Evolutionary conservation across 2,888 invertebrate species (phyloP).

Genomic region (Eupithecia dodoneata): DNA sequence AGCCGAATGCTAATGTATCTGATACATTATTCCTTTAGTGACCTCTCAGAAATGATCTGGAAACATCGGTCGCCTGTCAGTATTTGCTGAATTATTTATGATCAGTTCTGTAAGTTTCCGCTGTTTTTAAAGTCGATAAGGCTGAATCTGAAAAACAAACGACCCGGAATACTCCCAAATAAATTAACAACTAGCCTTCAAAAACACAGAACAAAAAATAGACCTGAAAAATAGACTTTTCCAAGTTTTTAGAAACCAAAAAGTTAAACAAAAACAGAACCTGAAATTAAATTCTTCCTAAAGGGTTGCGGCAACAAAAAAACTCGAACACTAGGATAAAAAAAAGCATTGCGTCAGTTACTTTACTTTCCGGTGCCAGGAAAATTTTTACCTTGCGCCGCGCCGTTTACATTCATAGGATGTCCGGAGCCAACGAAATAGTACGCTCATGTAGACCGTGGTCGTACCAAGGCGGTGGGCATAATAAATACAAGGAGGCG

Average conservation of each 20-base stretch:
- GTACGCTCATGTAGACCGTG: slow-evolving; percentile 24
- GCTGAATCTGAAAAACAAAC: slow-evolving; percentile 4
- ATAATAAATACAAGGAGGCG: background rate
- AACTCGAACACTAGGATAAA: slow-evolving; percentile 16
- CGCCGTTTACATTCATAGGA: slow-evolving; percentile 21
- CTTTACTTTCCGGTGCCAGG: no score
- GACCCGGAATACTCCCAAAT: background rate
- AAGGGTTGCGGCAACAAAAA: background rate
- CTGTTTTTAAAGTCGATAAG: slow-evolving; percentile 28
- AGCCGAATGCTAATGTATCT: slow-evolving; percentile 66
- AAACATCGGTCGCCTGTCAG: slow-evolving; percentile 47
- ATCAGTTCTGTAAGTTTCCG: slow-evolving; percentile 37
- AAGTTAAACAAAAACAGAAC: background rate
- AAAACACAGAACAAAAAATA: background rate
- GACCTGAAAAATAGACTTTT: background rate
- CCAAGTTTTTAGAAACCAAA: background rate
- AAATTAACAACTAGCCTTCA: background rate
- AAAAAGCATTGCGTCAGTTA: background rate
- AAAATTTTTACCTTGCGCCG: slow-evolving; percentile 9
- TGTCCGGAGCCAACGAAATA: slow-evolving; percentile 25
- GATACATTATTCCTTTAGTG: slow-evolving; percentile 58
- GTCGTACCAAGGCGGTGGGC: slow-evolving; percentile 18
- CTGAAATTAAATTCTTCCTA: background rate
- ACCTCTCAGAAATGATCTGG: slow-evolving; percentile 58
- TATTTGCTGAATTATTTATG: slow-evolving; percentile 53